These are phyloP conservation scores for Cremastinae sp. DNA, from an alignment of 2,888 invertebrate species.

Conservation along the genomic window DNA sequence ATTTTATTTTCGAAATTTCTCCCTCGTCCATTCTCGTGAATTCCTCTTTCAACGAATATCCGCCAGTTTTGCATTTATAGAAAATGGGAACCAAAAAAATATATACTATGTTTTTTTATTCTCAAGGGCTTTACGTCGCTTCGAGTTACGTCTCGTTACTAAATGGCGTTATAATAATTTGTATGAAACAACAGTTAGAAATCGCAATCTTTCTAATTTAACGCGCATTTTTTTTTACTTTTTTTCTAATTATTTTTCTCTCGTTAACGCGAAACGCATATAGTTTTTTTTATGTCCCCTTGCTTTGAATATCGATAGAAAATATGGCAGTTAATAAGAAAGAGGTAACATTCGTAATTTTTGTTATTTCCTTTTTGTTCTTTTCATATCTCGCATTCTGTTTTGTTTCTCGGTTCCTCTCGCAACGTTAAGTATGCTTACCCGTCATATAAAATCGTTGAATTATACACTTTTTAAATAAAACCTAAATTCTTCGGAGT, in stretches of 20 bases:
- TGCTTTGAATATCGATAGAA: conserved; percentile 60
- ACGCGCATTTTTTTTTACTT: conserved; percentile 19
- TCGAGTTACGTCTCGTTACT: conserved; percentile 12
- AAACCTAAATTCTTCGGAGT: conserved; percentile 61
- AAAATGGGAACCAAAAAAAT: conserved; percentile 35
- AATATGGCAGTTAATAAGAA: conserved; percentile 72
- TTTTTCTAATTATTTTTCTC: background rate
- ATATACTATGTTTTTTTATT: conserved; percentile 36
- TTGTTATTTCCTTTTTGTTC: conserved; percentile 27
- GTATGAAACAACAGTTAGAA: conserved; percentile 48
- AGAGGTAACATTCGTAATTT: conserved; percentile 70
- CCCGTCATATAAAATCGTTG: conserved; percentile 67
- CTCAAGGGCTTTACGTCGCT: conserved; percentile 15
- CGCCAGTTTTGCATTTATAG: conserved; percentile 8
- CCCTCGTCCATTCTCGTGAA: background rate
- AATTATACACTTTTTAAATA: conserved; percentile 64
- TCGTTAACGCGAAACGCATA: conserved; percentile 30
- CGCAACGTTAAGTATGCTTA: conserved; percentile 63
- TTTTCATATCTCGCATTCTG: conserved; percentile 15
- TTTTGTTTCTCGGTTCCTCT: conserved; percentile 17
- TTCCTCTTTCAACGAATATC: background rate
- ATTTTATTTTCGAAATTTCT: background rate
- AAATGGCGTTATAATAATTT: conserved; percentile 29
- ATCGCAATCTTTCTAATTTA: conserved; percentile 48
- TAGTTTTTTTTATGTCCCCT: conserved; percentile 36